phyloP scores from a whole-genome alignment of 2,113 vertebrate species.

The Oreotragus oreotragus region DNA sequence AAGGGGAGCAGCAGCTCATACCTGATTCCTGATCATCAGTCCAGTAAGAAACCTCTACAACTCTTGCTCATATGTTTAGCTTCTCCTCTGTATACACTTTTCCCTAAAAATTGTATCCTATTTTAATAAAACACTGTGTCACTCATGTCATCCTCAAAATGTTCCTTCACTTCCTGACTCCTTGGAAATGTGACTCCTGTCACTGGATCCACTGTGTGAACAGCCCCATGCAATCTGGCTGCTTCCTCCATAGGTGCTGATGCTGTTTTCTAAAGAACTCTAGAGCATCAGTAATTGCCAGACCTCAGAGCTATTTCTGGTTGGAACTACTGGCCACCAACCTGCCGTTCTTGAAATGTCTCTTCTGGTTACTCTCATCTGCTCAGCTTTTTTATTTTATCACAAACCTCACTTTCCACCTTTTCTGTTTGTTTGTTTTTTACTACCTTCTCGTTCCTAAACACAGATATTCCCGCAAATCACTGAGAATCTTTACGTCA shows the following conservation, averaged over 20 bases:
- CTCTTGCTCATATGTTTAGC: background rate
- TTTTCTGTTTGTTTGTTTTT: background rate
- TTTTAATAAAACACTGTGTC: background rate
- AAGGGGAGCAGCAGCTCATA: background rate
- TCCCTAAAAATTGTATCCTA: background rate
- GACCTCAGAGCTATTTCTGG: background rate
- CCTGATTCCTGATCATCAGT: background rate
- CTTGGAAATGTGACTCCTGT: background rate
- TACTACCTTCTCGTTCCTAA: background rate
- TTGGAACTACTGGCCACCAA: background rate
- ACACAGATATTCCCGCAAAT: background rate
- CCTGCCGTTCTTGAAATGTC: background rate
- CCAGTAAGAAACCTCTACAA: background rate
- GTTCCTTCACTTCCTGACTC: background rate
- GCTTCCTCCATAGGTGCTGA: background rate
- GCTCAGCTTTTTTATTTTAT: background rate
- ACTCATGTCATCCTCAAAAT: background rate
- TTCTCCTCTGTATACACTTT: background rate
- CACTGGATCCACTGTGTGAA: fast-evolving
- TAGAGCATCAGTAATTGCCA: background rate
- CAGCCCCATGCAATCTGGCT: background rate
- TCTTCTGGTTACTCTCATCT: background rate
- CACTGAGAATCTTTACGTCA: background rate
- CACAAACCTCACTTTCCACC: background rate
- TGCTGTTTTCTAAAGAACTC: background rate